phyloP scores from a whole-genome alignment of 2,888 invertebrate species.

The Trachelus tabidus region DNA sequence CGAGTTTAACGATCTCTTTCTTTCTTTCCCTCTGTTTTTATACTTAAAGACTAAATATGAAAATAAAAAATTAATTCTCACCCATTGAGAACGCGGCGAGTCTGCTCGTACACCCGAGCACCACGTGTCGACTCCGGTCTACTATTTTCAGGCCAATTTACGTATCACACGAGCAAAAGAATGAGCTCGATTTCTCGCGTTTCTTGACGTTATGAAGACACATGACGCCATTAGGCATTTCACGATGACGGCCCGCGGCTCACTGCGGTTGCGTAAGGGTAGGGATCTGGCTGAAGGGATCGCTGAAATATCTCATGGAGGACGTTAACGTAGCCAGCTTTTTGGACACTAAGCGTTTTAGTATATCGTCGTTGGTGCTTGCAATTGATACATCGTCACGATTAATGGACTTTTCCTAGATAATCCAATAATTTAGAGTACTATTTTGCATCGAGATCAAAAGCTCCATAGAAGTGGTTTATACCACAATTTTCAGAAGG shows the following conservation, averaged over 20 bases:
- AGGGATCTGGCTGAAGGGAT: neutral
- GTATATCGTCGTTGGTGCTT: constrained; percentile 10
- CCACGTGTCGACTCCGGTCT: constrained; percentile 16
- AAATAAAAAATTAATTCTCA: neutral
- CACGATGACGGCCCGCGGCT: neutral
- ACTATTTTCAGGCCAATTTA: constrained; percentile 56
- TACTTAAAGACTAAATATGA: neutral
- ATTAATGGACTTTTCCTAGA: constrained; percentile 22
- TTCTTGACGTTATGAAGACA: constrained; percentile 40
- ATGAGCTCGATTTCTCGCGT: constrained; percentile 30
- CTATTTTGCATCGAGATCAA: neutral
- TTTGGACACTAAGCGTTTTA: neutral
- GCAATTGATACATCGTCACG: constrained; percentile 34
- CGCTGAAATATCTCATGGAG: neutral
- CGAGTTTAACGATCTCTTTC: no score
- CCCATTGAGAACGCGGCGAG: neutral
- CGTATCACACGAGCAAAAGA: constrained; percentile 42
- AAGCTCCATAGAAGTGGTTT: neutral
- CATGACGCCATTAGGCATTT: constrained; percentile 27
- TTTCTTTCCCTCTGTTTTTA: neutral
- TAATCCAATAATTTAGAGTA: neutral
- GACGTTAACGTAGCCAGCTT: neutral
- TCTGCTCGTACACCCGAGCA: neutral
- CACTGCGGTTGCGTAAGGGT: neutral
- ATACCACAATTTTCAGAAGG: neutral